A percentile compares a stretch with the other conserved stretches of the same genome.
phyloP scores from a whole-genome alignment of 2,113 vertebrate species.

The Alethe castanea region DNA sequence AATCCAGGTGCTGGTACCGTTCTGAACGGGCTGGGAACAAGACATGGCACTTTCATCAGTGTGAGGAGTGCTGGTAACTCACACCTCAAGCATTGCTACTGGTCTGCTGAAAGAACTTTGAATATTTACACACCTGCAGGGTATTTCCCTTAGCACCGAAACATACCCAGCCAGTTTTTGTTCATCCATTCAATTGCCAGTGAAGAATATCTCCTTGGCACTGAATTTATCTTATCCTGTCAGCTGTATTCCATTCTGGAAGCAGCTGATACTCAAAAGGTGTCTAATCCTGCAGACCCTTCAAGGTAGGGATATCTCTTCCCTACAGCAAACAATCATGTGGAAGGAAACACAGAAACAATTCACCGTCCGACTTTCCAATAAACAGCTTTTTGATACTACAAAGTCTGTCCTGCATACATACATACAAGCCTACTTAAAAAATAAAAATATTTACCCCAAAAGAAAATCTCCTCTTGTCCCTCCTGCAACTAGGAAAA shows the following conservation, averaged over 20 bases:
- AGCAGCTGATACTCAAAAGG: neutral
- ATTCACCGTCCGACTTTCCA: neutral
- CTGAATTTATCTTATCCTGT: neutral
- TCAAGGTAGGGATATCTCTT: neutral
- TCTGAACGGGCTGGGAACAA: conserved; percentile 86
- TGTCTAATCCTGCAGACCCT: neutral
- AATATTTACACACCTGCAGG: neutral
- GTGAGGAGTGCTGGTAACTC: neutral
- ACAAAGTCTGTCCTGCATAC: neutral
- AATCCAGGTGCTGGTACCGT: conserved; percentile 92
- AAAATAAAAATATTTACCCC: neutral
- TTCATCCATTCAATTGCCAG: neutral
- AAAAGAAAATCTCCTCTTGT: neutral
- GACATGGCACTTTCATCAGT: neutral
- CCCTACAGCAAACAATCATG: neutral
- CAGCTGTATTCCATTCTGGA: neutral
- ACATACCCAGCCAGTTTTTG: neutral
- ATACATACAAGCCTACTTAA: neutral
- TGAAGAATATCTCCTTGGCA: neutral
- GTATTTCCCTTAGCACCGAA: neutral
- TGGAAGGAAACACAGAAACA: neutral
- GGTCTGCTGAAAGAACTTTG: neutral
- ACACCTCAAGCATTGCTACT: neutral
- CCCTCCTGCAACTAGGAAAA: neutral
- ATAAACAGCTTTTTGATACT: neutral